Evolutionary conservation across 2,888 invertebrate genomes (phyloP).

Genomic region (Melanotus villosus): DNA sequence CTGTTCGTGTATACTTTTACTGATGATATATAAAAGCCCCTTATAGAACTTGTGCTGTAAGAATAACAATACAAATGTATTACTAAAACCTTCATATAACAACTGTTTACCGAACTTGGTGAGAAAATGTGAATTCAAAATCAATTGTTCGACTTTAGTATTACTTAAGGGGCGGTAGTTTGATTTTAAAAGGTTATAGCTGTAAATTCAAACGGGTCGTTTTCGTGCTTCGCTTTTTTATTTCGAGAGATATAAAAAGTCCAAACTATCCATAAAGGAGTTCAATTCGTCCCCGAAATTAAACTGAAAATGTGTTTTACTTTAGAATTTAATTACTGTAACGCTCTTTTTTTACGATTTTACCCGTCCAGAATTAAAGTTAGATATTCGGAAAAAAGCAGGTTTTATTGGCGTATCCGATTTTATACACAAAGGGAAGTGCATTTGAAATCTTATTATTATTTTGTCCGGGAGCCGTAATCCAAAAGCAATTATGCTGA

Average conservation of each 20-base stretch:
- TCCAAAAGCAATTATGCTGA: constrained; percentile 2
- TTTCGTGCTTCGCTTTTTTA: neutral
- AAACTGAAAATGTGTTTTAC: neutral
- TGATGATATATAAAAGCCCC: constrained; percentile 3
- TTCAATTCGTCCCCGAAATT: neutral
- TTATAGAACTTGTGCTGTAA: neutral
- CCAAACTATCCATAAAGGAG: neutral
- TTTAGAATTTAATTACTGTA: neutral
- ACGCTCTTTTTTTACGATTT: neutral
- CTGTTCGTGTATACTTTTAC: constrained; percentile 20
- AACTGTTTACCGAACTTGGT: neutral
- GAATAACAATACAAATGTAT: neutral
- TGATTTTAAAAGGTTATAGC: neutral
- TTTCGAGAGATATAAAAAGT: neutral
- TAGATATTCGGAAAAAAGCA: too few relatives aligned
- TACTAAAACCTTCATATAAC: neutral
- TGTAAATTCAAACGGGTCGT: neutral
- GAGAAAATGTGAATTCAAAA: neutral
- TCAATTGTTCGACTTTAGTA: neutral
- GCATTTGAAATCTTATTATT: neutral
- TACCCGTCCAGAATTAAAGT: neutral
- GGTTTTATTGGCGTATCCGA: too few relatives aligned
- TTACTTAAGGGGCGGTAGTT: neutral
- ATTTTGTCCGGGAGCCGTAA: neutral
- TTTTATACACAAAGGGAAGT: neutral